Evolutionary conservation across 2,113 vertebrate species (phyloP).

Genomic region (Micronycteris hirsuta): DNA sequence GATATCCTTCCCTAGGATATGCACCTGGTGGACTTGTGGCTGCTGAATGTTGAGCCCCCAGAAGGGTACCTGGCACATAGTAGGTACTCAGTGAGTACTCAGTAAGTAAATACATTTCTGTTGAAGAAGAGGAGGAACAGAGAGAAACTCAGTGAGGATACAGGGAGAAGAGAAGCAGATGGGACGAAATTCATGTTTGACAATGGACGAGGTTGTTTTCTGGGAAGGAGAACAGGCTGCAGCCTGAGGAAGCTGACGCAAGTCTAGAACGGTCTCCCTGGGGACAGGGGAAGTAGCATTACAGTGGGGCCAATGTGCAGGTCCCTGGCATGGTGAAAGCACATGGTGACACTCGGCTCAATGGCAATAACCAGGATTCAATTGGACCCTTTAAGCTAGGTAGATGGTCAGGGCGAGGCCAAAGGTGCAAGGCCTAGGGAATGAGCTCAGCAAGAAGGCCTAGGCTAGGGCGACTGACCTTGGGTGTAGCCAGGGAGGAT

Average conservation of each 20-base stretch:
- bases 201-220: not conserved
- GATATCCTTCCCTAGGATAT: too few species aligned
- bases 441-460: not conserved
- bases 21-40: not conserved
- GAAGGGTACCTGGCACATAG: not conserved
- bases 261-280: not conserved
- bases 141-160: not conserved
- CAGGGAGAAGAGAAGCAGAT: not conserved
- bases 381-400: not conserved
- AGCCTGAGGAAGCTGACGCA: not conserved
- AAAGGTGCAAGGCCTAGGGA: not conserved
- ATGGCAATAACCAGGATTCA: not conserved
- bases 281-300: not conserved
- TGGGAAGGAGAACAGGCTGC: not conserved
- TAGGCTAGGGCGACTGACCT: fast-evolving
- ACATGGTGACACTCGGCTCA: not conserved
- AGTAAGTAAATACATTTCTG: not conserved
- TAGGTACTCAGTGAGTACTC: not conserved
- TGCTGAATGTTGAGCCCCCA: not conserved
- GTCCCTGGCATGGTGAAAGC: not conserved
- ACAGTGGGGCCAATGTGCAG: not conserved
- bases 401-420: not conserved
- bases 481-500: not conserved
- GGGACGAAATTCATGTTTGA: fast-evolving
- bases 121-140: not conserved